Conservation (phyloP, 2,888 invertebrate species). For the Sarcophaga rosellei region DNA sequence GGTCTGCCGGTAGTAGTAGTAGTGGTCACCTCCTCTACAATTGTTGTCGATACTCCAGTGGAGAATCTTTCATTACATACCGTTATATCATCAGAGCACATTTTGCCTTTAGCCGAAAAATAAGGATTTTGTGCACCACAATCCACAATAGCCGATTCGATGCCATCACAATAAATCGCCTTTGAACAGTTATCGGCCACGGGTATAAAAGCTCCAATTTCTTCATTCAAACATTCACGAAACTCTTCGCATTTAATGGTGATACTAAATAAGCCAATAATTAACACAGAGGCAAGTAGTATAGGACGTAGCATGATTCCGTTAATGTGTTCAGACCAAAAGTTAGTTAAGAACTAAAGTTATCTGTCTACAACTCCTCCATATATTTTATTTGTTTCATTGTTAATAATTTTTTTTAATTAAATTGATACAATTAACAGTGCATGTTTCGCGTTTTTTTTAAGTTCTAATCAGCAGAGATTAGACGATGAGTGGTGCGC, state of each 20-base stretch:
- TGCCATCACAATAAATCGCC: constrained; percentile 37
- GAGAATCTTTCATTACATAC: constrained; percentile 23
- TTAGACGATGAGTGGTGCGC: background rate
- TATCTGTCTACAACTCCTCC: background rate
- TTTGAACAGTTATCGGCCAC: constrained; percentile 29
- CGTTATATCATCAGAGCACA: constrained; percentile 4
- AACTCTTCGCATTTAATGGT: background rate
- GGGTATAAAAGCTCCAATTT: background rate
- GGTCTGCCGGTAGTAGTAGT: no score
- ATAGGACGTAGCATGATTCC: background rate
- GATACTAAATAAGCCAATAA: background rate
- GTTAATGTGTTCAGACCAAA: constrained; percentile 14
- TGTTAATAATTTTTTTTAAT: background rate
- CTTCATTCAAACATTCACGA: background rate
- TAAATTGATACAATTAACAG: background rate
- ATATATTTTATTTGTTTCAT: background rate
- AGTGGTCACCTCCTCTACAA: background rate
- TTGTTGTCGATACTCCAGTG: background rate
- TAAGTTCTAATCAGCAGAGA: background rate
- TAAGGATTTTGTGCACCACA: constrained; percentile 12
- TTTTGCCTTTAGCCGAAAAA: constrained; percentile 26
- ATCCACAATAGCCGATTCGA: constrained; percentile 12
- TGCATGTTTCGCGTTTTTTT: background rate
- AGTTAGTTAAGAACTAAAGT: constrained; percentile 18
- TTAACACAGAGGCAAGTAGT: background rate